Conservation (phyloP, 2,797 vertebrate genomes). For the Passerculus sandwichensis region DNA sequence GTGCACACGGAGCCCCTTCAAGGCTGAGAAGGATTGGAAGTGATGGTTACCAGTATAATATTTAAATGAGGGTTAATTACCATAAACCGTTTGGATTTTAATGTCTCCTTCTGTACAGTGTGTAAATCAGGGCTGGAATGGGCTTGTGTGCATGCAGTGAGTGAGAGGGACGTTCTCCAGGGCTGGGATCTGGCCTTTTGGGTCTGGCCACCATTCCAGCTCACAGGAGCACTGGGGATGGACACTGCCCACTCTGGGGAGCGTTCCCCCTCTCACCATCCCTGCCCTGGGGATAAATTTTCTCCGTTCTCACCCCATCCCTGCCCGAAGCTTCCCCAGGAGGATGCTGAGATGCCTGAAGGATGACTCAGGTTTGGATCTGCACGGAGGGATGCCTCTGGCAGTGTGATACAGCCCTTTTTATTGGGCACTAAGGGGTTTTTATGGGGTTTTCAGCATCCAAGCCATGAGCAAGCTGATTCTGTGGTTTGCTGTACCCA, state of each 20-base stretch:
- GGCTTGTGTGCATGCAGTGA: not conserved
- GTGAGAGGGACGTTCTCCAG: not conserved
- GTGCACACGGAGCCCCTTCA: not conserved
- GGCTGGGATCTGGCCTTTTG: not conserved
- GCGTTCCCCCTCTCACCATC: not conserved
- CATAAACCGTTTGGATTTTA: conserved; percentile 47
- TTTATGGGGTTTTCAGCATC: not conserved
- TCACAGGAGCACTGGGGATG: not conserved
- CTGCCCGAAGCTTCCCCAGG: not conserved
- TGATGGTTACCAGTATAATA: conserved; percentile 42
- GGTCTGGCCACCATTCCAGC: not conserved
- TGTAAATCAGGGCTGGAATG: conserved; percentile 42
- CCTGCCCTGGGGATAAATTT: not conserved
- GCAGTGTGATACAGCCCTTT: rapidly evolving
- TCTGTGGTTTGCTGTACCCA: not conserved
- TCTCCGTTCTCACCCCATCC: not conserved
- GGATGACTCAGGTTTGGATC: rapidly evolving
- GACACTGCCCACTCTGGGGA: not conserved
- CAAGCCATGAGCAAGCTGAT: not conserved
- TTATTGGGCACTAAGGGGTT: not conserved
- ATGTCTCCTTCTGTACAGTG: conserved; percentile 50
- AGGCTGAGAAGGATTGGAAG: conserved; percentile 48
- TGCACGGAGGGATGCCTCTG: not conserved
- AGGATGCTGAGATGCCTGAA: not conserved
- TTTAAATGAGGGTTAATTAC: conserved; percentile 65